Conservation (phyloP, 2,797 vertebrate genomes). For the Eupleurogrammus muticus region DNA sequence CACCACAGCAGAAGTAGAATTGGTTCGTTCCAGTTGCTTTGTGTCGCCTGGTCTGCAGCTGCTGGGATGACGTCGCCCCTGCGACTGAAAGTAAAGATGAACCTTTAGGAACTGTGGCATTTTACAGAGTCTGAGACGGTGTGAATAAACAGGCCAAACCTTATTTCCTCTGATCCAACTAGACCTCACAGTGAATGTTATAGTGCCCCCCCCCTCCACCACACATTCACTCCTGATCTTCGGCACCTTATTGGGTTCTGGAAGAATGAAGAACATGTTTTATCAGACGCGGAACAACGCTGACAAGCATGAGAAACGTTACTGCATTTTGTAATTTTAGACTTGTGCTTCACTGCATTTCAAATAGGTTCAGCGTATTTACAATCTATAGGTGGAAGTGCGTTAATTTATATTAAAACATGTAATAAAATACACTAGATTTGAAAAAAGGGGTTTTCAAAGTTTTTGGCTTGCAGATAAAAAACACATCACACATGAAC, state of each 20-base stretch:
- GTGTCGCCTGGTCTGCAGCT: rapidly evolving
- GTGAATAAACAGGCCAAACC: conserved; percentile 23
- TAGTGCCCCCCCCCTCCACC: too few relatives aligned
- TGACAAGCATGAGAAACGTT: not conserved
- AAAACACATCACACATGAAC: too few relatives aligned
- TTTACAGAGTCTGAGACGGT: not conserved
- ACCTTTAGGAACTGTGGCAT: not conserved
- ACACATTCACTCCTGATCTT: conserved; percentile 44
- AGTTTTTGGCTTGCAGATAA: too few relatives aligned
- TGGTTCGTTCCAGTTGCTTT: rapidly evolving
- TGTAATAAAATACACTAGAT: too few relatives aligned
- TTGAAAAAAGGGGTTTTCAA: too few relatives aligned
- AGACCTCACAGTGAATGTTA: not conserved
- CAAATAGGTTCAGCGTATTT: too few relatives aligned
- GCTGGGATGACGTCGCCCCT: too few relatives aligned
- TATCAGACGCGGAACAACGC: not conserved
- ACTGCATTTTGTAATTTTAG: too few relatives aligned
- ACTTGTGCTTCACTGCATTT: too few relatives aligned
- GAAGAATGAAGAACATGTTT: conserved; percentile 14
- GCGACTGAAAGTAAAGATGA: too few relatives aligned
- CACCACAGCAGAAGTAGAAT: conserved; percentile 24
- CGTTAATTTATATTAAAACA: too few relatives aligned
- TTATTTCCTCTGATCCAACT: not conserved
- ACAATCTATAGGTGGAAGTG: too few relatives aligned
- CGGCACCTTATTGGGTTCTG: conserved; percentile 29